Percentiles rank a stretch among this genome's conserved stretches.
phyloP scores from a whole-genome alignment of 2,888 invertebrate species.

The Stenchaetothrips biformis region DNA sequence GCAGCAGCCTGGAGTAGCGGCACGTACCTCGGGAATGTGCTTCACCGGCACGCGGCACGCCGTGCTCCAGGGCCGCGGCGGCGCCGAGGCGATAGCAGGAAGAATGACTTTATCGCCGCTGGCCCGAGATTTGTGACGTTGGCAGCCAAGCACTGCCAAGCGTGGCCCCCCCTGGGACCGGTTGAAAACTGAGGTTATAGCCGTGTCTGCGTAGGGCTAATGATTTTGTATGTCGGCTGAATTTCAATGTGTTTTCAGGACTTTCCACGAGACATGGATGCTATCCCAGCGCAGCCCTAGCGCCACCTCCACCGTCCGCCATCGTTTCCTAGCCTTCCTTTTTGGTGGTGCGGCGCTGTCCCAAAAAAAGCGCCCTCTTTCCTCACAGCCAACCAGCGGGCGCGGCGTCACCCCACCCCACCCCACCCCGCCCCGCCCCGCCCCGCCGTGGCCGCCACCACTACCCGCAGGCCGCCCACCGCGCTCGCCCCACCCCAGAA shows the following conservation, averaged over 20 bases:
- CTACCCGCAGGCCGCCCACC: not conserved
- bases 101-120: slow-evolving; percentile 4
- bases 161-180: too few relatives aligned
- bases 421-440: not conserved
- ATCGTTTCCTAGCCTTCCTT: too few relatives aligned
- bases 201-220: too few relatives aligned
- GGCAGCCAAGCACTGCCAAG: too few relatives aligned
- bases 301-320: too few relatives aligned
- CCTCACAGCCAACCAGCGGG: not conserved
- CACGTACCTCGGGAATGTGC: slow-evolving; percentile 7
- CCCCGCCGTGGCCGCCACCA: not conserved
- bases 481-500: not conserved
- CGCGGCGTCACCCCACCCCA: not conserved
- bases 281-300: too few relatives aligned
- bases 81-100: not conserved
- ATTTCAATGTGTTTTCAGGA: not conserved
- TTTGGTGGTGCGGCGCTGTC: too few relatives aligned
- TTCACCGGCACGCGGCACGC: not conserved
- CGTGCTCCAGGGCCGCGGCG: not conserved
- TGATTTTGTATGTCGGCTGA: too few relatives aligned
- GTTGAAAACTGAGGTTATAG: too few relatives aligned
- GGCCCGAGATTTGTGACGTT: not conserved
- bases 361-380: not conserved
- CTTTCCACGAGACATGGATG: not conserved
- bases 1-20: not conserved